Percentiles rank a stretch among this genome's conserved stretches.
Conservation (phyloP, 2,797 vertebrate species). For the Decapterus maruadsi region DNA sequence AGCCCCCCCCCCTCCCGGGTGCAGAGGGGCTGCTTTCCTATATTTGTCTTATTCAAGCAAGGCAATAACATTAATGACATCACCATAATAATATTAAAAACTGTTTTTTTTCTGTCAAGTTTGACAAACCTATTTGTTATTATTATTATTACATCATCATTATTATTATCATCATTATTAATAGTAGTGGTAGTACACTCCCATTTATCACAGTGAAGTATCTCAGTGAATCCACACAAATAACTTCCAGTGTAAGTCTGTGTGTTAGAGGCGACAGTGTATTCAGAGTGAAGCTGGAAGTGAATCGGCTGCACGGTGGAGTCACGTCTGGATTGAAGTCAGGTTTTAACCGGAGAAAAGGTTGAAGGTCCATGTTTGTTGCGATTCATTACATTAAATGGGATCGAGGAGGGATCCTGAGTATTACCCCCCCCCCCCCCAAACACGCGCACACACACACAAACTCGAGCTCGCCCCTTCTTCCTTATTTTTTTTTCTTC, state of each 20-base stretch:
- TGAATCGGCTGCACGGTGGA: conserved; percentile 40
- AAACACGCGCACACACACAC: no score
- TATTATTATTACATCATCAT: not conserved
- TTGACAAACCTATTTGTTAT: not conserved
- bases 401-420: conserved; percentile 76
- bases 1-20: not conserved
- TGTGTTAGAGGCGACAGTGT: not conserved
- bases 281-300: conserved; percentile 12
- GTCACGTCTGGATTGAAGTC: conserved; percentile 65
- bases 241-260: not conserved
- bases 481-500: conserved; percentile 12
- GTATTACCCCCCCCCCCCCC: conserved; percentile 60
- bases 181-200: not conserved
- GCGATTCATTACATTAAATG: conserved; percentile 81
- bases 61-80: not conserved
- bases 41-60: not conserved
- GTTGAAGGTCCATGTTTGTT: conserved; percentile 79
- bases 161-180: not conserved
- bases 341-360: conserved; percentile 72
- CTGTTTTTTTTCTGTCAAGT: not conserved
- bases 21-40: not conserved
- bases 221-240: not conserved
- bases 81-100: not conserved
- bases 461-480: not conserved
- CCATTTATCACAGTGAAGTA: not conserved